Conservation (phyloP, 2,797 vertebrate species). For the Pteronotus mesoamericanus region DNA sequence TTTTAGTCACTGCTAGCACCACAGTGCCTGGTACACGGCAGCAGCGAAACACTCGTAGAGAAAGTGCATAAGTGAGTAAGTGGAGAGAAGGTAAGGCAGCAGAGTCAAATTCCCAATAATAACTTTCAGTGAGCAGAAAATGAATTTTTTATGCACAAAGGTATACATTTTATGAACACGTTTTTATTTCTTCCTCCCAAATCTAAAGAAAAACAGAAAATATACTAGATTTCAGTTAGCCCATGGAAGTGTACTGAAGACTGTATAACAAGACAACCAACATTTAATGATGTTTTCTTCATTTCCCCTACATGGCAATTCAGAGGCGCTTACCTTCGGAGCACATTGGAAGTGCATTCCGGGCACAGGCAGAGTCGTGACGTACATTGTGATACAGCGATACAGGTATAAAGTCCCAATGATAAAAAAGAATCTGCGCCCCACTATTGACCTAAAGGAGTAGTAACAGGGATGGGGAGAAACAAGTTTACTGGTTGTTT, state of each 20-base stretch:
- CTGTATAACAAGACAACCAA: accelerated
- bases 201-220: neutral
- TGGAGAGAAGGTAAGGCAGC: neutral
- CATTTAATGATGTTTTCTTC: neutral
- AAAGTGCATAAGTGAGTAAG: neutral
- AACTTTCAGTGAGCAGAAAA: neutral
- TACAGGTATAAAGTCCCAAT: slow-evolving; percentile 97
- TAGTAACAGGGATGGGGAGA: neutral
- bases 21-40: neutral
- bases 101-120: neutral
- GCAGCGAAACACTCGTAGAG: neutral
- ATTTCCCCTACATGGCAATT: accelerated
- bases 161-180: neutral
- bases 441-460: slow-evolving; percentile 90
- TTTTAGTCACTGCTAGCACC: neutral
- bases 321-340: slow-evolving; percentile 89
- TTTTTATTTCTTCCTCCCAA: neutral
- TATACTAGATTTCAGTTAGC: neutral
- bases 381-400: slow-evolving; percentile 97
- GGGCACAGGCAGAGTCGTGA: slow-evolving; percentile 97
- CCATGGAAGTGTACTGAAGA: neutral
- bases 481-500: neutral
- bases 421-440: slow-evolving; percentile 96
- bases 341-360: slow-evolving; percentile 97
- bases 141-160: neutral